Base-by-base conservation (phyloP, 1,140 invertebrate genomes). In the Neodiprion pinetum region DNA sequence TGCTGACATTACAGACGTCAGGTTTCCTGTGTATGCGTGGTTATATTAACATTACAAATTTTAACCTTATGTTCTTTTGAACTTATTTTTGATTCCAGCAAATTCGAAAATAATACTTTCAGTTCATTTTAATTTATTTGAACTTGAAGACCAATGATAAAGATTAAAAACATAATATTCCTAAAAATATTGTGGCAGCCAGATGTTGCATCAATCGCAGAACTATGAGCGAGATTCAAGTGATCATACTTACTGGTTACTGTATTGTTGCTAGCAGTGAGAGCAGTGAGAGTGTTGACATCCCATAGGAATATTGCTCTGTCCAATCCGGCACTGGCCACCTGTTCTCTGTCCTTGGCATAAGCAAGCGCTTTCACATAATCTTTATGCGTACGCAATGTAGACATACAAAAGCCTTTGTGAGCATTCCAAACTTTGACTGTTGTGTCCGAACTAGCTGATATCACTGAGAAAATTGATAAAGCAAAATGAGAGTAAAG, bases 361-460 rank as follows among this genome's bases (percentile, higher is more conserved):
- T 99, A 99, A 0, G 99, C 98, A 81, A 99, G 88, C 48, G 97
- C 97, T 88, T 99, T 96, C 5, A 99, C 99, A 90, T 99, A 99
- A 86, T 99, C 99, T 83, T 98, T 98, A 86, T 99, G 98, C 48
- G 98, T 99, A 76, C 98, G 90, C 78, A 99, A 88, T 3, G 97
- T 99, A 0, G 97, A 98, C 96, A 99, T 97, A 85, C 97, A 99
- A 85, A 99, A 99, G n/a, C 98, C 98, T 92, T 99, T 99, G 77
- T 98, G 97, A 14, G 98, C 97, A 90, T 99, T 99, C 99, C 98
- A 99, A 71, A 99, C 96, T 91, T 99, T 99, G 0, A 99, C 97
- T 53, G 98, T 99, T 65, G 98, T 99, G 87, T 99, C 99, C 79
- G 97, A 98, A 83, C 98, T 99, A 4, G 98, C 98, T 73, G 98